Conservation (phyloP, 2,797 vertebrate genomes). For the Notamacropus eugenii region DNA sequence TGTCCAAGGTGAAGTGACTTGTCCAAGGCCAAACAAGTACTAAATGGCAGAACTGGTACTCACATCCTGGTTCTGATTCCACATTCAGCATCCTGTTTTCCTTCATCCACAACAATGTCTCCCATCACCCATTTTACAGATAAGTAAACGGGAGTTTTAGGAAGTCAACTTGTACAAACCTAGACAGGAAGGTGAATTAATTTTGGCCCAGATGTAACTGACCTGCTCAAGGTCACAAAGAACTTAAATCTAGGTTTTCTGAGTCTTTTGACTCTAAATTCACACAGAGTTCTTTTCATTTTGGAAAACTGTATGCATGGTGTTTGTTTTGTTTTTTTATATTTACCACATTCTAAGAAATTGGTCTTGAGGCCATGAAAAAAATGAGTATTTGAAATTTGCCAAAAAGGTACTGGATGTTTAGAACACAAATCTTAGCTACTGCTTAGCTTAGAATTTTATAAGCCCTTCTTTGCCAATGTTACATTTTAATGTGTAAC, state of each 20-base stretch:
- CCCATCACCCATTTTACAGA: neutral
- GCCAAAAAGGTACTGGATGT: constrained; percentile 20
- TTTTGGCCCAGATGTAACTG: neutral
- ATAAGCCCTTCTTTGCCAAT: neutral
- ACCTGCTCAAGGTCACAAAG: neutral
- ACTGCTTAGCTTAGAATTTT: constrained; percentile 30
- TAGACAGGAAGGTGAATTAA: neutral
- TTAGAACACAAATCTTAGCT: constrained; percentile 37
- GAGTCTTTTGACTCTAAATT: neutral
- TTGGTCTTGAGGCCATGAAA: constrained; percentile 5
- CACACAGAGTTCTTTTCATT: neutral
- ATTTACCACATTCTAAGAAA: constrained; percentile 32
- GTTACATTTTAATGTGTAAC: constrained; percentile 47
- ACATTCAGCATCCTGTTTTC: neutral
- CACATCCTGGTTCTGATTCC: neutral
- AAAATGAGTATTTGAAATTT: constrained; percentile 29
- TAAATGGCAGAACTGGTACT: neutral
- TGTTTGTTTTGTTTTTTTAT: neutral
- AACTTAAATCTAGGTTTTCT: neutral
- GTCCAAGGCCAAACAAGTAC: neutral
- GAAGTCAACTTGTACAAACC: neutral
- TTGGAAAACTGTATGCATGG: neutral
- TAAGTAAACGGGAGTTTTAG: neutral
- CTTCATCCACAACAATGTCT: neutral
- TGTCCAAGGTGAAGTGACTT: neutral